Percentiles rank a stretch among this genome's conserved stretches.
Conservation (phyloP, 2,113 vertebrate species). For the Lagopus leucura region DNA sequence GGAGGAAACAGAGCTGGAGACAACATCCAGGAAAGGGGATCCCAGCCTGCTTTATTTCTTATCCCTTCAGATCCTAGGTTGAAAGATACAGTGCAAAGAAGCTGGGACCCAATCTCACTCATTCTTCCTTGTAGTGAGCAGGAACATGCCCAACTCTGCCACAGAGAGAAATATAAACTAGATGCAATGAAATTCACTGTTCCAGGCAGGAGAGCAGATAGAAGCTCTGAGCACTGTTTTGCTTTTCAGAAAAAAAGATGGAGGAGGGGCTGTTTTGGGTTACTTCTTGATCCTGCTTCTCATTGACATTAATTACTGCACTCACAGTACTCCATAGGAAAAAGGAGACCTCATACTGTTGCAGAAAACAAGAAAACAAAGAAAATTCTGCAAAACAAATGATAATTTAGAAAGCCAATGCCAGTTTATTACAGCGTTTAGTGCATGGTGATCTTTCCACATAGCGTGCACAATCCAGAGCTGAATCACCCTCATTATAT, state of each 20-base stretch:
- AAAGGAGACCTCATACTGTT: not conserved
- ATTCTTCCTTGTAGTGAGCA: not conserved
- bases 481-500: too few relatives aligned
- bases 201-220: not conserved
- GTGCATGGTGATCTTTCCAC: too few relatives aligned
- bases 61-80: not conserved
- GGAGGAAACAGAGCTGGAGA: not conserved
- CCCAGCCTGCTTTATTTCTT: not conserved
- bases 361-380: not conserved
- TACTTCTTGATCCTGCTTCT: not conserved
- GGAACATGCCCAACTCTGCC: not conserved
- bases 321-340: not conserved
- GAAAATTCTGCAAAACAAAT: too few relatives aligned
- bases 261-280: not conserved
- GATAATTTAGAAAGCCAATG: too few relatives aligned
- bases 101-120: not conserved
- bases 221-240: not conserved
- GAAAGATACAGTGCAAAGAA: not conserved
- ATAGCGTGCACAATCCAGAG: too few relatives aligned
- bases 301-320: not conserved
- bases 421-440: too few relatives aligned
- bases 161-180: not conserved
- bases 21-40: not conserved
- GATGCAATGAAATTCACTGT: not conserved
- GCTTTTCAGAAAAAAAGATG: not conserved